Base-by-base conservation (phyloP, 2,888 invertebrate species). In the Melinaea menophilus region DNA sequence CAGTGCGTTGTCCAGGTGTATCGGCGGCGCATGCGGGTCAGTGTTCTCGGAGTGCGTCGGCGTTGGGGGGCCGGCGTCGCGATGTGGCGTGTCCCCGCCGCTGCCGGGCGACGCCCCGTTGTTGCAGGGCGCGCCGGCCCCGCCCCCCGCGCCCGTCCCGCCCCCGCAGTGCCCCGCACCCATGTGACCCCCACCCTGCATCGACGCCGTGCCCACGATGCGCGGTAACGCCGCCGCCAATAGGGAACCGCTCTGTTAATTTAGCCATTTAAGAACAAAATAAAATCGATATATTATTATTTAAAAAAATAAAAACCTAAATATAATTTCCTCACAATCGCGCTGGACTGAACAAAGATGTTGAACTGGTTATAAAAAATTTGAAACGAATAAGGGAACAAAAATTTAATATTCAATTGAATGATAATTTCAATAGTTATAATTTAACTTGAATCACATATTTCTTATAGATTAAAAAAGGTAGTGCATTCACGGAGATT, bases 191-290 rank as follows among this genome's bases (percentile, higher is more conserved):
- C 64, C 79, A 78, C 76, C 69, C 76, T 62, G 67, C 73, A 94
- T 81, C 62, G 94, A 94, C 70, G 92, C 93, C 68, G 94, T 63
- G 13, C 74, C 71, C 69, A 93, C 93, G 73, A 80, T 73, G 76
- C 79, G 72, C 75, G 69, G 71, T 71, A 94, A 81, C 64, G 94
- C 94, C 71, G 93, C 93, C 66, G 94, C 94, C 75, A 94, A 82
- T 62, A 94, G 83, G 55, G 94, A 94, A 93, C 94, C 64, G 56
- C 67, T 71, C 70, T 71, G 63, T 55, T 4, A 22, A 56, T 2
- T n/a, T 1, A 5, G n/a, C 11, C 5, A 22, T 22, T 22, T 22
- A 31, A 5, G 31, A 47, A n/a, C 41, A 56, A 5, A 31, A 13
- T 13, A 22, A 37, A 37, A 7, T 9, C 31, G 22, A 51, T n/a